These are phyloP conservation scores for Eurypyga helias DNA, from an alignment of 2,113 vertebrate species.

Conservation along the genomic window DNA sequence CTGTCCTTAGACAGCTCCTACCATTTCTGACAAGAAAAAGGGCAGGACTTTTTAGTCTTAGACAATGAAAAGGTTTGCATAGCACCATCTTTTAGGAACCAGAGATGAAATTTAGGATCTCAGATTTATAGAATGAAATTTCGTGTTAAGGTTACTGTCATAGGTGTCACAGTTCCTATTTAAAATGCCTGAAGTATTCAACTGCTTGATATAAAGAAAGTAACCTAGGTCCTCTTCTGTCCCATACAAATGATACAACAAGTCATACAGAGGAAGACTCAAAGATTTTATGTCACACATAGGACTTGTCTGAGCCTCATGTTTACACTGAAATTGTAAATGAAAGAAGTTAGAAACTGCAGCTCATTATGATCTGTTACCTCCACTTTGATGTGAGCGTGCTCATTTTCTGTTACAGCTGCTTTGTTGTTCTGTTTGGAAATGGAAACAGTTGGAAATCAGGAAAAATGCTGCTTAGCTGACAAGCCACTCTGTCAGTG, in stretches of 20 bases:
- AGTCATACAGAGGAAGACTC: neutral
- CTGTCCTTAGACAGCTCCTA: neutral
- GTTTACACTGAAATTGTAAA: neutral
- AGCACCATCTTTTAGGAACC: neutral
- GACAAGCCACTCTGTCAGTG: neutral
- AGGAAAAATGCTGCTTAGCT: neutral
- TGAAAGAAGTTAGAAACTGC: neutral
- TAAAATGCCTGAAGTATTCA: neutral
- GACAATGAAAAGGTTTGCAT: neutral
- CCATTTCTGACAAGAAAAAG: neutral
- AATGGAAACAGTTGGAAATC: constrained; percentile 4
- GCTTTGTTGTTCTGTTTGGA: neutral
- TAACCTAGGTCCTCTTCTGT: neutral
- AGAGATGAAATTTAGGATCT: neutral
- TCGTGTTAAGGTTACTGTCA: neutral
- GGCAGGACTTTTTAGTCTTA: neutral
- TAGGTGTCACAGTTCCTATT: neutral
- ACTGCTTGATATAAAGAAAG: neutral
- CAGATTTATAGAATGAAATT: neutral
- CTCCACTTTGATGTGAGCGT: neutral
- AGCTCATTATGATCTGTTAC: neutral
- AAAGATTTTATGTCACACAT: neutral
- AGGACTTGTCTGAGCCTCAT: neutral
- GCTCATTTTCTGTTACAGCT: neutral
- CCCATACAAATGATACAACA: neutral